Base-by-base conservation (phyloP, 1,140 invertebrate species). In the Penaeus japonicus region DNA sequence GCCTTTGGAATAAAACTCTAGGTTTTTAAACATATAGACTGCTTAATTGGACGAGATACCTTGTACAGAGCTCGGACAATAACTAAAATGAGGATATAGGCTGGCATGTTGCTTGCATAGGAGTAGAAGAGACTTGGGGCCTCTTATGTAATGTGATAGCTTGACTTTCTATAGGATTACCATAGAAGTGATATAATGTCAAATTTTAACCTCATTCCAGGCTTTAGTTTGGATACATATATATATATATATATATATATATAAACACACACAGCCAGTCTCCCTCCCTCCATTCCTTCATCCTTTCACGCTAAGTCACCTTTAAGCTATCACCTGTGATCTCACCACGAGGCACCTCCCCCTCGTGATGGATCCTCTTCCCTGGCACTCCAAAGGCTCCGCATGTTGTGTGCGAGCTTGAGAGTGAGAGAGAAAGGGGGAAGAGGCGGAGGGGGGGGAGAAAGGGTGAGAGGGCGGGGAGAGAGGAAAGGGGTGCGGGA, bases 211-310 rank as follows among this genome's bases (percentile, higher is more conserved):
- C 32, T 84, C 27, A 39, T 84, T 65, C 39, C 35, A 62, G 30
- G 59, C 82, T 84, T 84, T 70, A 47, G 82, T 47, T 84, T 35
- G 82, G 54, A 84, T 12, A 12, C 30, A n/a, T 70, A 20, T 70
- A 70, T 20, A 70, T 70, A 70, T 20, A 20, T 5, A 70, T 15
- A 70, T 22, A 70, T 1, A 70, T n/a, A 70, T n/a, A n/a, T n/a
- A 70, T n/a, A 32, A 15, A 70, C 12, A 2, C 32, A 70, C 15
- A 70, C 32, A 70, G 39, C 12, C 32, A 70, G 39, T 47, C 39
- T 47, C 12, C 39, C 39, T 4, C 39, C 5, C 5, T 7, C 39
- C 39, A 47, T 47, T 12, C 39, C 39, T 47, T 7, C 39, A 7
- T 47, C 39, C 39, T 47, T 47, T 47, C 39, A 47, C 39, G 39